phyloP scores from a whole-genome alignment of 2,113 vertebrate genomes.

The Indicator maculatus region DNA sequence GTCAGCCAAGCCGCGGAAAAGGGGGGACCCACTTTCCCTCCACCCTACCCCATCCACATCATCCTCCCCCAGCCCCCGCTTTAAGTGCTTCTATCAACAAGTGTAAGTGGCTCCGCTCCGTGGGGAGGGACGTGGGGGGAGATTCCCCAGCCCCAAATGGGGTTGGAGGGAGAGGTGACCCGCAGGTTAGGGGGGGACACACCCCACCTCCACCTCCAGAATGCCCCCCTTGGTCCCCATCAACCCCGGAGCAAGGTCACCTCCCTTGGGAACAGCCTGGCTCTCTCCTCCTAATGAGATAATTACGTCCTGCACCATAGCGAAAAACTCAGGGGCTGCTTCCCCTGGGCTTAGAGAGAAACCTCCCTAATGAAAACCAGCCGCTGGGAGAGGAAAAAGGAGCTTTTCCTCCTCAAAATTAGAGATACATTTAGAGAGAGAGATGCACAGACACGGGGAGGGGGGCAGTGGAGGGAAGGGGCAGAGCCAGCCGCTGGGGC shows the following conservation, averaged over 20 bases:
- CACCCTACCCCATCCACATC: neutral
- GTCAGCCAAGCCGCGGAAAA: neutral
- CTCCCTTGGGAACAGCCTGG: slow-evolving; percentile 38
- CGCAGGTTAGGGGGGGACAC: neutral
- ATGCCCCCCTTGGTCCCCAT: neutral
- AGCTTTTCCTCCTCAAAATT: slow-evolving; percentile 39
- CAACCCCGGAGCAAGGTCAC: neutral
- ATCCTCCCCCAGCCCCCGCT: neutral
- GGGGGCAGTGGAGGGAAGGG: neutral
- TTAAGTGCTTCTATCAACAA: slow-evolving; percentile 65
- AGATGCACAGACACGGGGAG: neutral
- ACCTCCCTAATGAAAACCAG: slow-evolving; percentile 69
- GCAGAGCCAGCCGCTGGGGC: neutral
- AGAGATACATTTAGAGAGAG: neutral
- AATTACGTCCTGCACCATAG: slow-evolving; percentile 44
- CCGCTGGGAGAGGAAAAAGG: neutral
- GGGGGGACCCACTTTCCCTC: neutral
- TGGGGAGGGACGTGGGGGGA: neutral
- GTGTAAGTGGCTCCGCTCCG: slow-evolving; percentile 37
- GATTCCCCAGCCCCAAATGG: neutral
- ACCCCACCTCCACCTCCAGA: neutral
- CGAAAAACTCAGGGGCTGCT: slow-evolving; percentile 51
- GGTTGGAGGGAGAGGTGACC: slow-evolving; percentile 28
- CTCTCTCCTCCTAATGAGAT: slow-evolving; percentile 60
- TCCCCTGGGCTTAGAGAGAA: slow-evolving; percentile 35